Evolutionary conservation across 2,113 vertebrate genomes (phyloP).

Genomic region (Calyptomena viridis): DNA sequence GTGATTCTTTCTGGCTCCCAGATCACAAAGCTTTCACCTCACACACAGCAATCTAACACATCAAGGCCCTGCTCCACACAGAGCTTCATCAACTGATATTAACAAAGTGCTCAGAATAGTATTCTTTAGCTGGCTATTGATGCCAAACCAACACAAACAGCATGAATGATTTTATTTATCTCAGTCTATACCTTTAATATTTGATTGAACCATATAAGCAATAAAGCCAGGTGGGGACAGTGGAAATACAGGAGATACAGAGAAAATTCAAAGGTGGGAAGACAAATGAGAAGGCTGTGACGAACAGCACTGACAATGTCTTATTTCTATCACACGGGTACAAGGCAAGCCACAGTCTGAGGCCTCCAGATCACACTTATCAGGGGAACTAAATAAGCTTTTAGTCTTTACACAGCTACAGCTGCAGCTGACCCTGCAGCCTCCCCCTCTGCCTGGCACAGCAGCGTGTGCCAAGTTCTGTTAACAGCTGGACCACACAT

Average conservation of each 20-base stretch:
- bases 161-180: neutral
- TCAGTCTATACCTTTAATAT: neutral
- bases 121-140: neutral
- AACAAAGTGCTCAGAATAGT: neutral
- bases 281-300: neutral
- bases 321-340: neutral
- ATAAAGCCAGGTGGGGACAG: fast-evolving
- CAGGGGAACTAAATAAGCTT: neutral
- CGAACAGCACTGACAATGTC: neutral
- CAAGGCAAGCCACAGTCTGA: neutral
- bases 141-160: neutral
- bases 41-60: neutral
- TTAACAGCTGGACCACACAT: neutral
- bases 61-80: neutral
- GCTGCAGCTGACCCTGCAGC: neutral
- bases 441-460: fast-evolving
- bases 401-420: neutral
- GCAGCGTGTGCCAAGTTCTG: neutral
- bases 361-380: neutral
- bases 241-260: neutral
- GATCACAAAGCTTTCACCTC: neutral
- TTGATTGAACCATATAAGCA: neutral
- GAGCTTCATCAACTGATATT: neutral
- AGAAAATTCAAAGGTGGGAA: neutral
- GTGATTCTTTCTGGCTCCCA: neutral